A percentile compares a stretch with the other conserved stretches of the same genome.
Conservation (phyloP, 2,888 invertebrate genomes). For the Hydroisotoma schaefferi region DNA sequence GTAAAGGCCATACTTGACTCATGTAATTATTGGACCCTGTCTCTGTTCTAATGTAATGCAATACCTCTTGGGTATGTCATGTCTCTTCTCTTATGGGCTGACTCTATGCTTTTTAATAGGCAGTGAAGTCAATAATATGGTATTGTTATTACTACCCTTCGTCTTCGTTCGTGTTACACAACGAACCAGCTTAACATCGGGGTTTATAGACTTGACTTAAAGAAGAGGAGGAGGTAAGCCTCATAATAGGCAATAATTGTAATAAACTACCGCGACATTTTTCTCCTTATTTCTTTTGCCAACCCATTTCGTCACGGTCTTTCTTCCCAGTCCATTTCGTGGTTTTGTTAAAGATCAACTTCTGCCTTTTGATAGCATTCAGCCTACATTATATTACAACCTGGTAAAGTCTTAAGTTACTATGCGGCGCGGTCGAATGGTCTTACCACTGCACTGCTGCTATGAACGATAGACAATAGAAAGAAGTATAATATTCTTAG, state of each 20-base stretch:
- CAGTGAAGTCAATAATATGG: not conserved
- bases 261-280: conserved; percentile 14
- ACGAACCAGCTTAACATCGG: no score
- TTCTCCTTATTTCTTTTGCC: conserved; percentile 6
- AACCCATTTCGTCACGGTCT: conserved; percentile 15
- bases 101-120: not conserved
- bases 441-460: no score
- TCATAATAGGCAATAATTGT: conserved; percentile 8
- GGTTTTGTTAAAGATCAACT: conserved; percentile 6
- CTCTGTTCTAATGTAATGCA: no score
- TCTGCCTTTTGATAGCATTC: not conserved
- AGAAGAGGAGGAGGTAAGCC: no score
- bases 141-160: not conserved
- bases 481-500: no score
- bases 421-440: not conserved
- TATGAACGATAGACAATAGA: no score
- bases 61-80: no score
- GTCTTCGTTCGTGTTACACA: not conserved
- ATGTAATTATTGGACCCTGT: no score
- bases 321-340: conserved; percentile 15
- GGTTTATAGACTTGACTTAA: no score
- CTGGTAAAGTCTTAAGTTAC: not conserved
- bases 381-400: not conserved
- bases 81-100: no score
- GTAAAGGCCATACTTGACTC: no score